A percentile compares a stretch with the other conserved stretches of the same genome.
Conservation (phyloP, 2,113 vertebrate genomes). For the Pogonocichla stellata region DNA sequence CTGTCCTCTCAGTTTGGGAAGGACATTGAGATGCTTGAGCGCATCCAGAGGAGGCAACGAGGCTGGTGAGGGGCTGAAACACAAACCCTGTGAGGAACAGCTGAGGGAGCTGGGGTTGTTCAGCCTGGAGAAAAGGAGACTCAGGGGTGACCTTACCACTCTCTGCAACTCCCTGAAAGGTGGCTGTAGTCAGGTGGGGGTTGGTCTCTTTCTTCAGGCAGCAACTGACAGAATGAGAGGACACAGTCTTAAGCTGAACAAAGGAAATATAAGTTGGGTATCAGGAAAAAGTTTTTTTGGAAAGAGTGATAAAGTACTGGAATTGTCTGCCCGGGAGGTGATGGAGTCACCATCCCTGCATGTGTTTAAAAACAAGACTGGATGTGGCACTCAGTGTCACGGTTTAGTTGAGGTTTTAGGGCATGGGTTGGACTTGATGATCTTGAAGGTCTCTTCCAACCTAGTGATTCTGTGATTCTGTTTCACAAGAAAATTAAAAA, state of each 20-base stretch:
- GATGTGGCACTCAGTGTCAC: no score
- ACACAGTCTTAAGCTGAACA: rapidly evolving
- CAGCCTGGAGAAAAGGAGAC: neutral
- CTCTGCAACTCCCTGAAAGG: neutral
- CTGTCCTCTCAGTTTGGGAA: no score
- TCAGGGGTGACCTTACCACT: neutral
- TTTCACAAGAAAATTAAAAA: neutral
- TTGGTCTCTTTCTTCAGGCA: neutral
- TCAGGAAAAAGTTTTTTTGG: neutral
- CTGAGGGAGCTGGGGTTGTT: neutral
- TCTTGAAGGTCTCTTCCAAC: neutral
- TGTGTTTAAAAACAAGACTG: neutral
- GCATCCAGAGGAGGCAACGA: neutral
- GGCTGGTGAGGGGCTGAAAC: neutral
- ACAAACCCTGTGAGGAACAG: neutral
- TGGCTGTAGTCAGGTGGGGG: neutral
- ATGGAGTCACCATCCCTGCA: neutral
- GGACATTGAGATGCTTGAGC: no score
- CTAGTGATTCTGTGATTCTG: neutral
- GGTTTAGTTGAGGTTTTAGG: neutral
- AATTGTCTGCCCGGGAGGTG: neutral
- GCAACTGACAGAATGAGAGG: rapidly evolving
- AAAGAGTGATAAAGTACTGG: neutral
- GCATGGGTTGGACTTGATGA: neutral
- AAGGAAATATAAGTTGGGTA: neutral